phyloP scores from a whole-genome alignment of 2,797 vertebrate species.

The Gymnoscopelus braueri region DNA sequence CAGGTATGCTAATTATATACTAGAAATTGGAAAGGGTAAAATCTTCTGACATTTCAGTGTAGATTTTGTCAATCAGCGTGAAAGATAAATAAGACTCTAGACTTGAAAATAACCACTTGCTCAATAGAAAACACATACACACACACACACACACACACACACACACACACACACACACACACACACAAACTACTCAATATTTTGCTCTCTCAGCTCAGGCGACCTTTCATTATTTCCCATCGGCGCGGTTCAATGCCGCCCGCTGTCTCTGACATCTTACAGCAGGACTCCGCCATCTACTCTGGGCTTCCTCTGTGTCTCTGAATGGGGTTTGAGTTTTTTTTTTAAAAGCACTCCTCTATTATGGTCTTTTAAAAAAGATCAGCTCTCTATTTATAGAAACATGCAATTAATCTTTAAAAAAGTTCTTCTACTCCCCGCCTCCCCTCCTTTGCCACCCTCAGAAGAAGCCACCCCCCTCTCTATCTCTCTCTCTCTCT shows the following conservation, averaged over 20 bases:
- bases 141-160: background rate
- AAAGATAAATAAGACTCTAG: background rate
- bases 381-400: background rate
- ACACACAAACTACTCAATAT: background rate
- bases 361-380: background rate
- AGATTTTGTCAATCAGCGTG: background rate
- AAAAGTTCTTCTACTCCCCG: background rate
- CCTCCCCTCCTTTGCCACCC: background rate
- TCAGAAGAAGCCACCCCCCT: constrained; percentile 16
- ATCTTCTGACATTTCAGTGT: too few relatives aligned
- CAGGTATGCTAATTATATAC: too few relatives aligned
- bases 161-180: too few relatives aligned
- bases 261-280: background rate
- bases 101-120: too few relatives aligned
- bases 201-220: background rate
- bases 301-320: too few relatives aligned
- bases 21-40: too few relatives aligned
- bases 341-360: background rate
- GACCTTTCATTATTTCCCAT: background rate
- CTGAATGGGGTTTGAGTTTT: too few relatives aligned
- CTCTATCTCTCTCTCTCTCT: too few relatives aligned
- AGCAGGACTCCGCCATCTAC: background rate
- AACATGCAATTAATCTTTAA: constrained; percentile 32
- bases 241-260: background rate
- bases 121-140: too few relatives aligned